Evolutionary conservation across 2,113 vertebrate genomes (phyloP), one percentile per base, ranked within the genome.

Genomic region (Stigmatopora argus): DNA sequence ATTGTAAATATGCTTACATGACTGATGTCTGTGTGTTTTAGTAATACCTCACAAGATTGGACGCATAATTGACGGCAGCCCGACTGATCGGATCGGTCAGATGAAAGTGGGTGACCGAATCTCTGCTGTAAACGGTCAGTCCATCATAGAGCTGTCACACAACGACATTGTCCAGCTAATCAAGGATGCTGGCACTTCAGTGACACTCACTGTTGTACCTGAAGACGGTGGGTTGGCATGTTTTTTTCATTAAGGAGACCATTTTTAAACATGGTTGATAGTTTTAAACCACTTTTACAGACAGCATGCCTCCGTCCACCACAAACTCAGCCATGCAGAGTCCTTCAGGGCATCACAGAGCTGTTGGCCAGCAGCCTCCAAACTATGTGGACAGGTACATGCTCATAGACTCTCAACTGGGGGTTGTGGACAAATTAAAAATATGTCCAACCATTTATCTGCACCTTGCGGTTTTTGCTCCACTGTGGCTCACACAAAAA

Each of bases 1-100:
- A 41, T 10, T 7, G 38, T 41, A 41, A 3, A 44, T 34, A 7
- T 5, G 58, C 44, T 35, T 60, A 34, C 31, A 1, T 18, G 1
- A 0, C 0, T 58, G 18, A 62, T 4, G n/a, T 62, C 56, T 61
- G 4, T 63, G 9, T 76, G 31, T 61, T 52, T 19, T 35, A 98
- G 96, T 98, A 34, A 97, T 99, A 64, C 96, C 97, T 53, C 97
- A 99, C 88, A 99, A 99, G 90, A 99, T 99, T 0, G 97, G 96
- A 6, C 93, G 97, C 9, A 93, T 99, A 26, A 98, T 99, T 3
- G 95, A 96, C 1, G 94, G 96, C 60, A 99, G 97, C 74, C 96
- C 96, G 0, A 97, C 96, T 0, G 97, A 98, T 74, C 95, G 91
- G 11, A 90, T 94, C 15, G 94, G 95, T 59, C 94, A 82, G 82